Percentiles rank a stretch among this genome's conserved stretches.
Evolutionary conservation across 2,888 invertebrate genomes (phyloP).

Genomic region (Cheilosia soror): DNA sequence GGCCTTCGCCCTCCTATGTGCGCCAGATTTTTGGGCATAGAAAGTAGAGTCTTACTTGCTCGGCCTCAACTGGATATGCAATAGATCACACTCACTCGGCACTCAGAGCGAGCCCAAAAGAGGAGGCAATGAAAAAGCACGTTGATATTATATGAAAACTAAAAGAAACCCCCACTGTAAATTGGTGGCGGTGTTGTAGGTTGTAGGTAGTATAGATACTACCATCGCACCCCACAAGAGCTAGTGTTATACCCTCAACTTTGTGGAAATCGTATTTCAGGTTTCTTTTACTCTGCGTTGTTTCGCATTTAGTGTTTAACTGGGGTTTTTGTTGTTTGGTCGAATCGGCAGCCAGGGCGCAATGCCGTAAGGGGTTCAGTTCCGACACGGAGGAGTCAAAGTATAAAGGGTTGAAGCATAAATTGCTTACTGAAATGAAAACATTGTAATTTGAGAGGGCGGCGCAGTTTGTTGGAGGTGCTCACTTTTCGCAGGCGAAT

Average conservation of each 20-base stretch:
- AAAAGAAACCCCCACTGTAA: slow-evolving; percentile 36
- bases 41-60: slow-evolving; percentile 53
- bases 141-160: slow-evolving; percentile 33
- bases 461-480: slow-evolving; percentile 9
- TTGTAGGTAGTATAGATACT: background rate
- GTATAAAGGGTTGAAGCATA: slow-evolving; percentile 23
- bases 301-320: slow-evolving; percentile 68
- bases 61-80: slow-evolving; percentile 46
- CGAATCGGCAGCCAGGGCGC: slow-evolving; percentile 14
- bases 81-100: slow-evolving; percentile 63
- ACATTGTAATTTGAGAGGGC: slow-evolving; percentile 42
- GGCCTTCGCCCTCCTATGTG: slow-evolving; percentile 1
- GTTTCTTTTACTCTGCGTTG: slow-evolving; percentile 52
- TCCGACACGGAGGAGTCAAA: background rate
- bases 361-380: background rate
- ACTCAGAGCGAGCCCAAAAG: background rate
- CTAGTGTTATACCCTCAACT: slow-evolving; percentile 9
- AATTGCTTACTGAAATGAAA: slow-evolving; percentile 59
- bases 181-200: slow-evolving; percentile 2
- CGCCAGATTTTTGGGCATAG: slow-evolving; percentile 55
- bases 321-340: slow-evolving; percentile 61
- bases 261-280: slow-evolving; percentile 57
- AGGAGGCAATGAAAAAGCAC: slow-evolving; percentile 16
- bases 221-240: background rate
- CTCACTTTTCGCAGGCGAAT: slow-evolving; percentile 3